Evolutionary conservation across 2,113 vertebrate genomes (phyloP), one percentile per base, ranked within the genome.

Genomic region (Dipodomys spectabilis): DNA sequence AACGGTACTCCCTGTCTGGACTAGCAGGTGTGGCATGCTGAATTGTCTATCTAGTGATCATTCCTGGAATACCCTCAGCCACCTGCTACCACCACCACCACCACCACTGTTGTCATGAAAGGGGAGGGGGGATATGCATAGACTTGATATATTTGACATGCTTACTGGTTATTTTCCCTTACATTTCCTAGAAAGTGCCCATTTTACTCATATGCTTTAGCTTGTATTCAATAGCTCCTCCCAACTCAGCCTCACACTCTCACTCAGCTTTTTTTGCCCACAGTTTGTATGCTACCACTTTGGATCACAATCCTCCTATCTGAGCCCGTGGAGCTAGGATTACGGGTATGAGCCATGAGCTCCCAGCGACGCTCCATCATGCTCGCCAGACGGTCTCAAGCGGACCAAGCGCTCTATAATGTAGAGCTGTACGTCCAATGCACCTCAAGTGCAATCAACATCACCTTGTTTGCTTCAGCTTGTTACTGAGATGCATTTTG

Each of bases 381-480:
- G 10, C 80, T 80, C 77, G 60, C 64, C 44, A 72, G 60, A n/a
- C 53, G 75, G 69, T 78, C 75, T 8, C 30, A 75, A n/a, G 27
- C 32, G 83, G 53, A 82, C 7, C 69, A 18, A 94, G 35, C 16
- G 62, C 15, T 27, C 20, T 44, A 32, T 19, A 13, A 73, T 3
- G 18, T 3, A 81, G 49, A 75, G 1, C 81, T 22, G 16, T 22
- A 9, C 62, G 22, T 88, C 60, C 86, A 44, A 71, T 15, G 30
- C 0, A 84, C 7, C 45, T 86, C n/a, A 32, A 39, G 72, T 62
- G 25, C 19, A 92, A 32, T 18, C 32, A 77, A 19, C 2, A 90
- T 72, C 80, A 64, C 91, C 80, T 73, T 93, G 87, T 68, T 39
- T 79, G 82, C 12, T 45, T 80, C 87, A 93, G 68, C 49, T 87